These are phyloP conservation scores for Trachelus troglodyta DNA, from an alignment of 2,888 invertebrate genomes.

Conservation along the genomic window DNA sequence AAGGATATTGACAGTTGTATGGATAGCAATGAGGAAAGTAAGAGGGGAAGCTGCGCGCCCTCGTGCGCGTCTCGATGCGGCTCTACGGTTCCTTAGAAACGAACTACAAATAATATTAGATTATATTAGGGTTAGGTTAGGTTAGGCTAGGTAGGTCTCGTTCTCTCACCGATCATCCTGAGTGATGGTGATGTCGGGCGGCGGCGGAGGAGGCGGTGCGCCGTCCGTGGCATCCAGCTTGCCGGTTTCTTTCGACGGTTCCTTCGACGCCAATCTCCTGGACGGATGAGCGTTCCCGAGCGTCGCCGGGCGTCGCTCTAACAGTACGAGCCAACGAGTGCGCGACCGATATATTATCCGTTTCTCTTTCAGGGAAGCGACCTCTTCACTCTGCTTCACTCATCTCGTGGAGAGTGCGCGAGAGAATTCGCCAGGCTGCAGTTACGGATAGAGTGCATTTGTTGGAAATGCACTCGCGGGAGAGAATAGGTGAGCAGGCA, in stretches of 20 bases:
- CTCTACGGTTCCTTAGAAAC: background rate
- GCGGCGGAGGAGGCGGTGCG: slow-evolving; percentile 61
- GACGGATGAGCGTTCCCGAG: background rate
- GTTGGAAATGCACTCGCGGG: background rate
- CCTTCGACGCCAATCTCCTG: background rate
- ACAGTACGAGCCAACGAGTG: background rate
- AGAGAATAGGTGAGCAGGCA: background rate
- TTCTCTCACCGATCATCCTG: slow-evolving; percentile 63
- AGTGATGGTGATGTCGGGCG: slow-evolving; percentile 64
- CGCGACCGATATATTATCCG: background rate
- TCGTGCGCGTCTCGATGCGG: background rate
- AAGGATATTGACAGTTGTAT: background rate
- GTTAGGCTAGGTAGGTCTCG: background rate
- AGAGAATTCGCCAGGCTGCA: background rate
- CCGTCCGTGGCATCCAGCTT: slow-evolving; percentile 66
- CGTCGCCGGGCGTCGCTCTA: background rate
- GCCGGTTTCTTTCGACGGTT: slow-evolving; percentile 49
- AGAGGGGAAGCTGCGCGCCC: background rate
- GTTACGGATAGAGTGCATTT: background rate
- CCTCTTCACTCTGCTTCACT: background rate
- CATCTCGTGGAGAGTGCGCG: background rate
- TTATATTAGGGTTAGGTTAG: too few relatives aligned
- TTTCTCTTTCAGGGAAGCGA: background rate
- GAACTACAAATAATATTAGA: background rate
- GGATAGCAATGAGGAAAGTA: background rate